Base-by-base conservation (phyloP, 2,888 invertebrate species). In the Caenorhabditis panamensis region DNA sequence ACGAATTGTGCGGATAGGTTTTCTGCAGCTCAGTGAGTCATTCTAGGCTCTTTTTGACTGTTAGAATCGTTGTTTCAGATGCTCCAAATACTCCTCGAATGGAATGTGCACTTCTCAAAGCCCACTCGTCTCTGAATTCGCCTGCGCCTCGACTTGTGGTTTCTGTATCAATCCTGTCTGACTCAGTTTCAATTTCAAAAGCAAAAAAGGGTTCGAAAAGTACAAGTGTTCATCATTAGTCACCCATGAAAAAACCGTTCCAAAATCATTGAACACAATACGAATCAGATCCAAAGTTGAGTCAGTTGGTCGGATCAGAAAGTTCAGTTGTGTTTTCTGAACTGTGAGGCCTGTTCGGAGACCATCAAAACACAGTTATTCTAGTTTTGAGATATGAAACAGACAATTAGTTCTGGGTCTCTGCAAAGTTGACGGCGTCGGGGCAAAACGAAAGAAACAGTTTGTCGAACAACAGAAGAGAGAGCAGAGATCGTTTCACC, bases 81-180 rank as follows among this genome's bases (percentile, higher is more conserved):
- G 83, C 41, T 51, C 72, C 1, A 51, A 20, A 1, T 66, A 63
- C 64, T 49, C 58, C 5, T 28, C 73, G 13, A 36, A 53, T 16
- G 84, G 82, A 54, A 22, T 66, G 31, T 84, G 84, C 37, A 41
- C 58, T 2, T 59, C 69, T 1, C 59, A 73, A 24, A 51, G 64
- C 3, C 68, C 82, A 8, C 71, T 84, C 8, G 41, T 69, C 13
- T 67, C 84, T 20, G 84, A 84, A 36, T 82, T 72, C 37, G 36
- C 76, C 2, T 84, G 84, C 58, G 73, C 84, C 0, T 18, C 49
- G 6, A 76, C 82, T 6, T 84, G 84, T 63, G 84, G 84, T 26
- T 84, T 66, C 62, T 84, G 84, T 72, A 20, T 49, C n/a, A 69
- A 66, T 58, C 84, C 84, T 28, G 79, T 77, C 26, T 82, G 59